Evolutionary conservation across 23 tunicate species (phyloP).

Genomic region (Halocynthia roretzi): DNA sequence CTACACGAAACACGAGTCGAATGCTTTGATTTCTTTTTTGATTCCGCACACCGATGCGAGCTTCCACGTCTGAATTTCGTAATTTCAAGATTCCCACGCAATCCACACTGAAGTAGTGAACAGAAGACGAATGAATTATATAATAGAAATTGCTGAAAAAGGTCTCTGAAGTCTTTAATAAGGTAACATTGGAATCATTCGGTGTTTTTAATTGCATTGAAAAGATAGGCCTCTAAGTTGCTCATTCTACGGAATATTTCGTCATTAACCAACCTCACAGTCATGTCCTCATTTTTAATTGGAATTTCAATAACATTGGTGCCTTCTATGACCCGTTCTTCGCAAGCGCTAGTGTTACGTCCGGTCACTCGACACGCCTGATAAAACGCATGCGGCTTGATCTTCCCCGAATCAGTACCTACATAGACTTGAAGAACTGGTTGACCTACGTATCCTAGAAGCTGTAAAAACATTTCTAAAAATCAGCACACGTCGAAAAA

Average conservation of each 20-base stretch:
- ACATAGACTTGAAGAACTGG: constrained; percentile 84
- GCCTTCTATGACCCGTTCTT: constrained; percentile 64
- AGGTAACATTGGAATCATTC: too few relatives aligned
- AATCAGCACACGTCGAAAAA: not conserved
- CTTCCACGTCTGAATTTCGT: constrained; percentile 96
- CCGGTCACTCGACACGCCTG: constrained; percentile 95
- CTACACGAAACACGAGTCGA: constrained; percentile 84
- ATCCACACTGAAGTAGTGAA: constrained; percentile 50
- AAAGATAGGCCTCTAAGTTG: too few relatives aligned
- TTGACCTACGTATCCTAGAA: constrained; percentile 73
- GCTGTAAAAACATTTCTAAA: constrained; percentile 25
- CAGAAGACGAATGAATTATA: too few relatives aligned
- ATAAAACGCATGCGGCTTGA: constrained; percentile 88
- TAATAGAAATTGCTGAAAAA: too few relatives aligned
- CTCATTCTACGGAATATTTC: too few relatives aligned
- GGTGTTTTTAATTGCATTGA: too few relatives aligned
- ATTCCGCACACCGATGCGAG: constrained; percentile 63
- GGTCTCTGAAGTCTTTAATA: too few relatives aligned
- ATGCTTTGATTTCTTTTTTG: constrained; percentile 90
- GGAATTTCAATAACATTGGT: constrained; percentile 81
- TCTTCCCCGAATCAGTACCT: constrained; percentile 59
- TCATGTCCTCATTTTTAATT: constrained; percentile 56
- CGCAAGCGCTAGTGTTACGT: constrained; percentile 82
- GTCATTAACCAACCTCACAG: not conserved
- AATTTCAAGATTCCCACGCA: constrained; percentile 97